Evolutionary conservation across 2,797 vertebrate genomes (phyloP).

Genomic region (Sebastes glaucus): DNA sequence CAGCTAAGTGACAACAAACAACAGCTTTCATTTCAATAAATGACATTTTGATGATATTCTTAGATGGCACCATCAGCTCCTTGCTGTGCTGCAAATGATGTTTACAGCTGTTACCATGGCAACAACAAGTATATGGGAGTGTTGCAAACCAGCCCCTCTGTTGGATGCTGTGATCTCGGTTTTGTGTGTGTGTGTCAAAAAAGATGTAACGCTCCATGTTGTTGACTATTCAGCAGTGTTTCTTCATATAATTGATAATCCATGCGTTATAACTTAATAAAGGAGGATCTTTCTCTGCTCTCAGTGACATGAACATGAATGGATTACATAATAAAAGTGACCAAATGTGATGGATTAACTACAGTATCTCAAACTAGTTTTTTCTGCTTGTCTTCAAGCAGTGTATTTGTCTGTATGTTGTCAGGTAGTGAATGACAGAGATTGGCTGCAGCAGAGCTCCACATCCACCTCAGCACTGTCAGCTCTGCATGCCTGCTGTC

Average conservation of each 20-base stretch:
- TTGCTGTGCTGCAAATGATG: constrained; percentile 24
- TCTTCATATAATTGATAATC: neutral
- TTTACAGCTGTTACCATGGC: constrained; percentile 18
- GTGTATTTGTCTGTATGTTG: neutral
- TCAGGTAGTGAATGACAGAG: constrained; percentile 18
- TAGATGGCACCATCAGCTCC: constrained; percentile 1
- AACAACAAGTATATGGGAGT: neutral
- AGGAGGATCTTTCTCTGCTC: neutral
- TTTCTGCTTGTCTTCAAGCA: neutral
- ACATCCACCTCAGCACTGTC: constrained; percentile 15
- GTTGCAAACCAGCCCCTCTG: neutral
- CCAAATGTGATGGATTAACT: neutral
- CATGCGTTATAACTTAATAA: neutral
- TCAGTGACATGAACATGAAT: neutral
- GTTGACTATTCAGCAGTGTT: neutral
- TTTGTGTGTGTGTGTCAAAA: neutral
- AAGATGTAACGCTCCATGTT: neutral
- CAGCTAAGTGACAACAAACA: neutral
- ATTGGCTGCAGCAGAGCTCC: constrained; percentile 16
- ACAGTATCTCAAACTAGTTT: neutral
- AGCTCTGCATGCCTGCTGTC: constrained; percentile 51
- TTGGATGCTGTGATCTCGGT: neutral
- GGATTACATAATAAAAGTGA: neutral
- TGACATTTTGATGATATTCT: constrained; percentile 32
- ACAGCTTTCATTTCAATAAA: constrained; percentile 16